Base-by-base conservation (phyloP, 2,113 vertebrate species). In the Raphicerus campestris region DNA sequence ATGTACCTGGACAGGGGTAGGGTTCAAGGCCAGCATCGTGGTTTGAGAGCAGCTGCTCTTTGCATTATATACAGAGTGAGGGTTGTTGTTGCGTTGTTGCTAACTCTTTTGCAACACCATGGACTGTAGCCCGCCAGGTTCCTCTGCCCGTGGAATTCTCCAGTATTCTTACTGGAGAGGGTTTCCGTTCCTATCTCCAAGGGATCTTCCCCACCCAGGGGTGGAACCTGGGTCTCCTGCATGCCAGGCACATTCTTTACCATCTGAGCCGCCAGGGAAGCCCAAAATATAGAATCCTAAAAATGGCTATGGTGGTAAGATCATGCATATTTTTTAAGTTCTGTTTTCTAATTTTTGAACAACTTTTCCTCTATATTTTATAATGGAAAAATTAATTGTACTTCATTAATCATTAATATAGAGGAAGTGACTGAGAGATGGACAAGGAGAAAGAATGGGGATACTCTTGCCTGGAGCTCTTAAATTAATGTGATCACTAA, bases 401-500 rank as follows among this genome's bases (percentile, higher is more conserved):
- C 35, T 75, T 89, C 9, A 45, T 87, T 78, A 47, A 61, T 66
- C 83, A 91, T 51, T 42, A 77, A 56, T 7, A 24, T 8, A 53
- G 22, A 90, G 30, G 28, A 88, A 91, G 70, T 66, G 91, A 66
- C 39, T 66, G 24, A 87, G 47, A 87, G 15, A 6, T n/a, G 42
- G 63, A 32, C 17, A 55, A 66, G 42, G 42, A 87, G 28, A 63
- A 78, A 49, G 30, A 73, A 90, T 56, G 20, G 26, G 4, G 5
- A 17, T 49, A 32, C 10, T 47, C 1, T 16, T 61, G 15, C 63
- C 55, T 55, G 10, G 26, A 90, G 35, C 14, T 85, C 51, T 91
- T 63, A 35, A 16, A 77, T 83, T 80, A 86, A 82, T 78, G 86
- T 90, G 58, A 49, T 63, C 81, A 39, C 9, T 56, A 58, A 94